Percentiles rank a stretch among this genome's conserved stretches.
phyloP scores from a whole-genome alignment of 2,888 invertebrate species.

The Torymus texanus region DNA sequence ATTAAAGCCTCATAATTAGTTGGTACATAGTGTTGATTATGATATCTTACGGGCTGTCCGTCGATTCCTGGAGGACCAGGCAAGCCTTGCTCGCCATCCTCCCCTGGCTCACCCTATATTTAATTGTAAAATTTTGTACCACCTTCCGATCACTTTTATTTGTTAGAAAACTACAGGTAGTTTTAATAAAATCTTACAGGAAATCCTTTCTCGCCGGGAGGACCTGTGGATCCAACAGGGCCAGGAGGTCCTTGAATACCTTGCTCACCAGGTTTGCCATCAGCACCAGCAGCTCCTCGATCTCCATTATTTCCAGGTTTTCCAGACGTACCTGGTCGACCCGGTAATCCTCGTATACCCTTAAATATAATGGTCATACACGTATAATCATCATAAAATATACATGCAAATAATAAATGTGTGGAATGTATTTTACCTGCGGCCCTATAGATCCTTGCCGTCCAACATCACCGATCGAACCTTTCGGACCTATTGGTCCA shows the following conservation, averaged over 20 bases:
- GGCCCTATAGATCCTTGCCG: slow-evolving; percentile 79
- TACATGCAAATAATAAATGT: background rate
- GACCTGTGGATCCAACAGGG: slow-evolving; percentile 84
- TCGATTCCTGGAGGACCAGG: slow-evolving; percentile 85
- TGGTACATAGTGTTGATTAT: background rate
- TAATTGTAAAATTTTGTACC: too few species aligned
- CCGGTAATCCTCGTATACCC: slow-evolving; percentile 85
- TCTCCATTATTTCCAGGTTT: slow-evolving; percentile 84
- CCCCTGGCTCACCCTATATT: slow-evolving; percentile 84
- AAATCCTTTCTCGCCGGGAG: slow-evolving; percentile 86
- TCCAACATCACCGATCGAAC: slow-evolving; percentile 80
- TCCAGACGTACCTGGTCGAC: slow-evolving; percentile 83
- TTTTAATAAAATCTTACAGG: slow-evolving; percentile 76
- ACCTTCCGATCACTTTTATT: too few species aligned
- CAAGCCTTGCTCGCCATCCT: slow-evolving; percentile 86
- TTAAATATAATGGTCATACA: background rate
- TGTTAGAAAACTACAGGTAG: background rate
- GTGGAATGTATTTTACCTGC: slow-evolving; percentile 63
- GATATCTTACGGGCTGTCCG: slow-evolving; percentile 80
- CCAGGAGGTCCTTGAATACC: slow-evolving; percentile 89
- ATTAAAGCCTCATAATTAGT: background rate
- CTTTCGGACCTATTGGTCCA: slow-evolving; percentile 78
- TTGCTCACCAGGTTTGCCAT: slow-evolving; percentile 82
- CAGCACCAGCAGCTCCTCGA: slow-evolving; percentile 85
- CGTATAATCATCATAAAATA: slow-evolving; percentile 5